These are phyloP conservation scores for Pristionchus pacificus DNA, from an alignment of 1,140 invertebrate species.

Conservation along the genomic window DNA sequence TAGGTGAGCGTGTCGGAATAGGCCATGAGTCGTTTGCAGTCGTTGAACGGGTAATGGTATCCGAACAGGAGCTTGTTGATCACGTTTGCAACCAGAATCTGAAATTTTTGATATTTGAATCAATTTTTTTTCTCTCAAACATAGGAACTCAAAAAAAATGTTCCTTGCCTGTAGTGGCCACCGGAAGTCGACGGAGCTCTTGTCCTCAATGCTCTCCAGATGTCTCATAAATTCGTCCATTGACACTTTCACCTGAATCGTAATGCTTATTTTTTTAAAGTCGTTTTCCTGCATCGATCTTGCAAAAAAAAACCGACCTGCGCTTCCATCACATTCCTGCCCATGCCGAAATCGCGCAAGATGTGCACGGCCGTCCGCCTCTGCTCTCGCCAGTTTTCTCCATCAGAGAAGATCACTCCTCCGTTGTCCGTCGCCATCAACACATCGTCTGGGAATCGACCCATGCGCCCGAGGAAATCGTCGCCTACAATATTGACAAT, in stretches of 20 bases:
- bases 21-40: background rate
- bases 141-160: background rate
- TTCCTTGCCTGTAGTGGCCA: background rate
- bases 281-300: background rate
- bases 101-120: background rate
- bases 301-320: slow-evolving; percentile 10
- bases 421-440: slow-evolving; percentile 4
- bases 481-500: slow-evolving; percentile 3
- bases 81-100: slow-evolving; percentile 9
- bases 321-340: slow-evolving; percentile 27
- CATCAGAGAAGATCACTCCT: slow-evolving; percentile 19
- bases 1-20: background rate
- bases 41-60: slow-evolving; percentile 11
- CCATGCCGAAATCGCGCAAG: slow-evolving; percentile 26
- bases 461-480: slow-evolving; percentile 5
- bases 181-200: background rate
- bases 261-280: background rate
- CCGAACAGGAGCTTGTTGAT: slow-evolving; percentile 24
- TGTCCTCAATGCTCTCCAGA: background rate
- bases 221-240: background rate
- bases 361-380: slow-evolving; percentile 19
- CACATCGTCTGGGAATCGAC: background rate
- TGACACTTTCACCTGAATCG: background rate
- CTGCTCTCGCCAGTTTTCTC: slow-evolving; percentile 22
- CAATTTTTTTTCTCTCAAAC: background rate